Percentiles rank a stretch among this genome's conserved stretches.
Conservation (phyloP, 2,888 invertebrate genomes). For the Morpho helenor region DNA sequence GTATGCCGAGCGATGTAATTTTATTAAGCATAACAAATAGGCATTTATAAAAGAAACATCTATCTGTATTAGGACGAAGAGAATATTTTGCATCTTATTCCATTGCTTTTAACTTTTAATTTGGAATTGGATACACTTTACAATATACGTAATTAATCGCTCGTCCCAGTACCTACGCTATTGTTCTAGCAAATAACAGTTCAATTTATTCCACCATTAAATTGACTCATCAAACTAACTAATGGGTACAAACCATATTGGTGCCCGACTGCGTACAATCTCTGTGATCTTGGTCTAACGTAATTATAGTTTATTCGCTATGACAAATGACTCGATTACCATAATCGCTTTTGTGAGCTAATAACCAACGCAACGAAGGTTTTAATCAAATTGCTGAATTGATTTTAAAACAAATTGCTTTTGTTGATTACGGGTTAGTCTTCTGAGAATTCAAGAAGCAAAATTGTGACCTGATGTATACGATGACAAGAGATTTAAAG, state of each 20-base stretch:
- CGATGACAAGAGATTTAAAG: neutral
- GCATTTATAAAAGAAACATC: too few species aligned
- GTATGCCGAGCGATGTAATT: too few species aligned
- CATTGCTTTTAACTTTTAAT: neutral
- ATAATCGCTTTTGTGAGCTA: slow-evolving; percentile 19
- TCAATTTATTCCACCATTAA: slow-evolving; percentile 11
- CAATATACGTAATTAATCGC: neutral
- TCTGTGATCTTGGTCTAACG: slow-evolving; percentile 10
- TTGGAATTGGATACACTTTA: neutral
- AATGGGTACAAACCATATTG: slow-evolving; percentile 18
- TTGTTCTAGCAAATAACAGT: slow-evolving; percentile 6
- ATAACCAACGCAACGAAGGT: slow-evolving; percentile 12
- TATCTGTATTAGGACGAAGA: too few species aligned
- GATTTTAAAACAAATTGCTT: too few species aligned
- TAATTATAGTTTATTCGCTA: slow-evolving; percentile 20
- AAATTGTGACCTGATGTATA: neutral
- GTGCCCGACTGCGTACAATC: slow-evolving; percentile 11
- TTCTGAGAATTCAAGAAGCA: slow-evolving; percentile 1
- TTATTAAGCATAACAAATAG: too few species aligned
- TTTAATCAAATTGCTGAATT: slow-evolving; percentile 21
- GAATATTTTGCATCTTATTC: too few species aligned
- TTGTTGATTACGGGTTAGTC: neutral
- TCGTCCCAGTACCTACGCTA: neutral
- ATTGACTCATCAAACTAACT: slow-evolving; percentile 20
- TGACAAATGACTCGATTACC: slow-evolving; percentile 24